A percentile compares a stretch with the other conserved stretches of the same genome.
Conservation (phyloP, 2,888 invertebrate species). For the Nesidiocoris tenuis region DNA sequence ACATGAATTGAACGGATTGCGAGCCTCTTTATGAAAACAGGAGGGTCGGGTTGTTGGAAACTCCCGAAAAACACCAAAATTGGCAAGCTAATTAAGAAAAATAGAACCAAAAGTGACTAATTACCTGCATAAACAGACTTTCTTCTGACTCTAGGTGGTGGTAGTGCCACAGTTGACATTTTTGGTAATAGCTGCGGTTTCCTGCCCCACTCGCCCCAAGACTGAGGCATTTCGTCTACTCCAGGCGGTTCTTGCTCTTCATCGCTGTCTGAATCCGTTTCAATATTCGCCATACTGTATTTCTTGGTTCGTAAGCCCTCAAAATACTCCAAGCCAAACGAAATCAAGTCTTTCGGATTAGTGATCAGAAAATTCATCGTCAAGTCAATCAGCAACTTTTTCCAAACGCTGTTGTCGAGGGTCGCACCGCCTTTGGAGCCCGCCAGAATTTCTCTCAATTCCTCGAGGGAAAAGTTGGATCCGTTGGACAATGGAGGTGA, state of each 20-base stretch:
- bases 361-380: conserved; percentile 24
- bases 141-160: conserved; percentile 16
- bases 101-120: too few relatives aligned
- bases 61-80: too few relatives aligned
- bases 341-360: conserved; percentile 25
- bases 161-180: background rate
- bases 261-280: background rate
- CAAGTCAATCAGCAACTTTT: conserved; percentile 19
- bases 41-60: too few relatives aligned
- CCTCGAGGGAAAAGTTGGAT: too few relatives aligned
- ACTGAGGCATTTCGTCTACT: background rate
- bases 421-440: too few relatives aligned
- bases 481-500: too few relatives aligned
- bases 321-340: conserved; percentile 29
- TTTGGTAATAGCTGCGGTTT: background rate
- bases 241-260: background rate
- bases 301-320: conserved; percentile 13
- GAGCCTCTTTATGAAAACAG: too few relatives aligned
- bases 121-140: conserved; percentile 21
- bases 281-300: conserved; percentile 3
- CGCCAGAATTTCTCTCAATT: too few relatives aligned
- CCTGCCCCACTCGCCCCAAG: background rate
- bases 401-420: too few relatives aligned
- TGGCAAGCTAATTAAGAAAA: too few relatives aligned
- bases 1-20: too few relatives aligned